These are phyloP conservation scores for Heteractis magnifica DNA, from an alignment of 92 coral and sea anemone species.

Conservation along the genomic window DNA sequence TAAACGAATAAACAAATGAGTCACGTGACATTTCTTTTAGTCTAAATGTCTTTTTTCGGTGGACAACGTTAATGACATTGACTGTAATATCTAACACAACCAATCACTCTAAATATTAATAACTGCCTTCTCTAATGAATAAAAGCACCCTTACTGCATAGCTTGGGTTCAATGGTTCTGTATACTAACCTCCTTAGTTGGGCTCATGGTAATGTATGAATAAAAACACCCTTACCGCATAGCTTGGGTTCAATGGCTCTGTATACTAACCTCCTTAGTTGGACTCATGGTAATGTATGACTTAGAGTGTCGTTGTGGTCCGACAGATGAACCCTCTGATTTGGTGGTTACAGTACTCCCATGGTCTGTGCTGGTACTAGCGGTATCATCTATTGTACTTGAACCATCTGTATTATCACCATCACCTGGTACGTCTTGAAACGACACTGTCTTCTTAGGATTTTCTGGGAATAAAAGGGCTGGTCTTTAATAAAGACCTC, in stretches of 20 bases:
- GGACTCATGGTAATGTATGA: conserved; percentile 68
- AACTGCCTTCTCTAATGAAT: too few relatives aligned
- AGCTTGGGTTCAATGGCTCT: neutral
- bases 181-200: conserved; percentile 69
- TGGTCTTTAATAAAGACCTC: neutral
- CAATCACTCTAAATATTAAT: too few relatives aligned
- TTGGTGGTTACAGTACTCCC: conserved; percentile 19
- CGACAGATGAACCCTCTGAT: conserved; percentile 8
- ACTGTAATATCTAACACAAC: too few relatives aligned
- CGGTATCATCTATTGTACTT: conserved; percentile 33
- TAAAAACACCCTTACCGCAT: neutral
- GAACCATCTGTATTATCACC: conserved; percentile 1
- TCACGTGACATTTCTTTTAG: too few relatives aligned
- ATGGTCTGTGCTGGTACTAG: conserved; percentile 31
- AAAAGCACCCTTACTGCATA: neutral
- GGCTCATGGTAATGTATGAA: conserved; percentile 52
- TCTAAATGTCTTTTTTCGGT: too few relatives aligned
- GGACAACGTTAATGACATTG: too few relatives aligned
- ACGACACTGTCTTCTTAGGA: conserved; percentile 24
- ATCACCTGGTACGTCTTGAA: conserved; percentile 24
- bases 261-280: conserved; percentile 55
- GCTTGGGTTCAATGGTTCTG: neutral
- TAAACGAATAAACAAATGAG: too few relatives aligned
- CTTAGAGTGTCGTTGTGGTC: conserved; percentile 14
- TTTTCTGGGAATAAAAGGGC: neutral